Percentiles rank a stretch among this genome's conserved stretches.
phyloP scores from a whole-genome alignment of 2,113 vertebrate species.

The Muscicapa adusta region DNA sequence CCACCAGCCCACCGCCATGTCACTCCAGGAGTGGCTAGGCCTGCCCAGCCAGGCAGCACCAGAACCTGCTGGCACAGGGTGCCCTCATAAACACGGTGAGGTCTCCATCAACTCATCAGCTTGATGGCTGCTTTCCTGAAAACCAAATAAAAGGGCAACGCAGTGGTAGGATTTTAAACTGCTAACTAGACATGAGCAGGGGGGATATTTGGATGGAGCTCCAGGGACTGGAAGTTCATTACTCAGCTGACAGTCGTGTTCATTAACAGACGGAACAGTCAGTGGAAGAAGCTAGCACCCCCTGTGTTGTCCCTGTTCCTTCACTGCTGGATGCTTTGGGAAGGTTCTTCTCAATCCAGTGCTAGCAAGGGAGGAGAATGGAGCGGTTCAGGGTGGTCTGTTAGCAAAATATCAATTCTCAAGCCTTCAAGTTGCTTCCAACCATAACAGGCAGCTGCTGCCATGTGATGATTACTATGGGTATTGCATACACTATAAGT shows the following conservation, averaged over 20 bases:
- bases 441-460: accelerated
- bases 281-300: neutral
- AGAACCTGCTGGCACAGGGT: neutral
- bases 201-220: neutral
- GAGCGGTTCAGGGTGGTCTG: neutral
- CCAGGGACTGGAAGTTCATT: neutral
- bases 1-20: neutral
- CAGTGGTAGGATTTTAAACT: neutral
- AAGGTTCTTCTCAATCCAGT: neutral
- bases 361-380: neutral
- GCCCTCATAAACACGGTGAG: neutral
- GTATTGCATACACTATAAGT: accelerated
- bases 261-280: neutral
- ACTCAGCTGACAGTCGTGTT: neutral
- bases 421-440: neutral
- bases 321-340: neutral
- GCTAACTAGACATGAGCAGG: neutral
- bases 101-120: neutral
- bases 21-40: neutral
- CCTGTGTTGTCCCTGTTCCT: neutral
- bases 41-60: neutral
- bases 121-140: neutral
- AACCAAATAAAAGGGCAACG: neutral
- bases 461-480: neutral
- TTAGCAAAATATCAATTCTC: neutral